These are phyloP conservation scores for Mactromeris polynyma DNA, from an alignment of 2,888 invertebrate genomes.

Conservation along the genomic window DNA sequence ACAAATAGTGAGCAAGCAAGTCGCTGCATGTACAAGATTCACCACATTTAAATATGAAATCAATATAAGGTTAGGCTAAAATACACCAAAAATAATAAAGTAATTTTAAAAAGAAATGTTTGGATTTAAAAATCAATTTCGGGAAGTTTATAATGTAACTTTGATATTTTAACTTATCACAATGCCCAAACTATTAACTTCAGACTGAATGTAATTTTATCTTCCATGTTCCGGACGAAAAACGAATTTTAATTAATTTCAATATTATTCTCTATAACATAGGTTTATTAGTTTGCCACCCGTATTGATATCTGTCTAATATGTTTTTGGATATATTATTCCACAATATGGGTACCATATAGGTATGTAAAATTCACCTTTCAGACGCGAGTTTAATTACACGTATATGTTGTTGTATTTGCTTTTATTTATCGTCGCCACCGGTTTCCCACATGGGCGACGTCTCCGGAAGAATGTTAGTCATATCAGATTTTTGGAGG, in stretches of 20 bases:
- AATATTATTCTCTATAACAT: not conserved
- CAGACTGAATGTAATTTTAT: not conserved
- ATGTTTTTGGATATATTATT: not conserved
- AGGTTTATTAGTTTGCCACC: not conserved
- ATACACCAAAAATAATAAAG: not conserved
- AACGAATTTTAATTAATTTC: not conserved
- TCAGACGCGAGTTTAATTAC: not conserved
- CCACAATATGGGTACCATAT: not conserved
- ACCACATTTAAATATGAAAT: not conserved
- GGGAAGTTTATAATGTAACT: not conserved
- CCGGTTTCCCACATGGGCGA: no score
- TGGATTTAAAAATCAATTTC: not conserved
- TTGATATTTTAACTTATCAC: not conserved
- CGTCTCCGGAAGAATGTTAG: no score
- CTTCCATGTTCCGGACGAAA: not conserved
- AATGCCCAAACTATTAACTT: not conserved
- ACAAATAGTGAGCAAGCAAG: no score
- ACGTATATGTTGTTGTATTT: no score
- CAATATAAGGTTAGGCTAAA: not conserved
- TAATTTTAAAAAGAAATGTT: not conserved
- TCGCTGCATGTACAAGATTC: no score
- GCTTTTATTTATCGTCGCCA: no score
- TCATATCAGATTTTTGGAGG: no score
- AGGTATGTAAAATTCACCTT: not conserved
- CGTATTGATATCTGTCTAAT: not conserved